Evolutionary conservation across 2,888 invertebrate genomes (phyloP).

Genomic region (Octodonta nipae): DNA sequence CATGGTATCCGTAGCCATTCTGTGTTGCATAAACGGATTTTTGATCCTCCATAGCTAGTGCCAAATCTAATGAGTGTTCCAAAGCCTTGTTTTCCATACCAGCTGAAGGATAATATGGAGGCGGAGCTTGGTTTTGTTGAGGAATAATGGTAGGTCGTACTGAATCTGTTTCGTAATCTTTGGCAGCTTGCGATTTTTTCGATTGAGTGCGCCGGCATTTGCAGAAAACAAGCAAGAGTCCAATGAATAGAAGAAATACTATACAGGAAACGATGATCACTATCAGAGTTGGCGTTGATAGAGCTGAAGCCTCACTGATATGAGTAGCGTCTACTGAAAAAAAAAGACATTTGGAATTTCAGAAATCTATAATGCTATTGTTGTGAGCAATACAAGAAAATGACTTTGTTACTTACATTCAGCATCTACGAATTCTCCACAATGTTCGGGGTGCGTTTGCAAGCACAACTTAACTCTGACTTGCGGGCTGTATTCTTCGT

Average conservation of each 20-base stretch:
- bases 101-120: conserved; percentile 76
- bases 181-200: conserved; percentile 66
- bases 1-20: conserved; percentile 74
- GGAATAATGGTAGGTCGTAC: conserved; percentile 72
- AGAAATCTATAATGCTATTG: neutral
- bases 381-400: neutral
- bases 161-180: conserved; percentile 75
- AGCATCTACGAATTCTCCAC: conserved; percentile 72
- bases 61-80: conserved; percentile 77
- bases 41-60: conserved; percentile 69
- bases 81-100: conserved; percentile 85
- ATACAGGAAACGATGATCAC: conserved; percentile 67
- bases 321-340: conserved; percentile 65
- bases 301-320: conserved; percentile 62
- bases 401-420: conserved; percentile 53
- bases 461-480: conserved; percentile 73
- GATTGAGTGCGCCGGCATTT: conserved; percentile 69
- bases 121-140: conserved; percentile 77
- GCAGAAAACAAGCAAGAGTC: conserved; percentile 68
- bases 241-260: conserved; percentile 64
- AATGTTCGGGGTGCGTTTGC: conserved; percentile 64
- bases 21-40: conserved; percentile 76
- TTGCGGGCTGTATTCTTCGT: conserved; percentile 51
- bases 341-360: conserved; percentile 3
- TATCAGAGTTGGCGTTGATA: conserved; percentile 65